Conservation (phyloP, 2,797 vertebrate genomes). For the Peromyscus eremicus region DNA sequence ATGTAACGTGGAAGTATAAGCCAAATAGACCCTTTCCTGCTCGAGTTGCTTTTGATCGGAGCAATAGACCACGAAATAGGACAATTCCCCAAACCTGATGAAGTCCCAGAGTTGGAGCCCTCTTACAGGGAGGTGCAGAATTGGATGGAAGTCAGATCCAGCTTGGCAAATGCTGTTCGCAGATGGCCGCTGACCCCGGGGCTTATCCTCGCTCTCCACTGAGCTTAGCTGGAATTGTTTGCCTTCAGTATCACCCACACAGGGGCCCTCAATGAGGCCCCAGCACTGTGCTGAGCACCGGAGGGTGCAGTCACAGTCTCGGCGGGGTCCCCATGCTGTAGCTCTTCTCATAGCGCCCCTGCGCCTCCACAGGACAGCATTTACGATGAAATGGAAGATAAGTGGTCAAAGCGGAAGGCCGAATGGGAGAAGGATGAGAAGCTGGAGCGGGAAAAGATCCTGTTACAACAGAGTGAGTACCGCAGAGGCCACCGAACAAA, state of each 20-base stretch:
- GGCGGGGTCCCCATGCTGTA: background rate
- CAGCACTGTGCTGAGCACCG: background rate
- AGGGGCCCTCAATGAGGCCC: background rate
- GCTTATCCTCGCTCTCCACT: background rate
- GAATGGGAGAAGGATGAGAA: conserved; percentile 84
- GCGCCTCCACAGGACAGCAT: conserved; percentile 82
- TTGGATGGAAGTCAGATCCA: background rate
- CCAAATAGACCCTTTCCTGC: background rate
- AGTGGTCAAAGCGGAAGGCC: conserved; percentile 81
- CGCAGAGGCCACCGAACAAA: background rate
- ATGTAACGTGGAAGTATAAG: no score
- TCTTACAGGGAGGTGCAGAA: background rate
- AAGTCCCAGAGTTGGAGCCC: background rate
- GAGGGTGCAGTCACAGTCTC: background rate
- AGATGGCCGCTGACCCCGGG: background rate
- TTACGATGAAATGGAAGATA: conserved; percentile 86
- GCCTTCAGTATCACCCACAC: background rate
- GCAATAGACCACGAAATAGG: background rate
- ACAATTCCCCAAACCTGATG: background rate
- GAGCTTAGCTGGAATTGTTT: background rate
- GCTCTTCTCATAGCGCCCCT: background rate
- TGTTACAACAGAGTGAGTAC: conserved; percentile 85
- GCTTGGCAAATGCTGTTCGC: background rate
- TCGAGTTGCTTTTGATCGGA: background rate
- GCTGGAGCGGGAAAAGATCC: conserved; percentile 79